Evolutionary conservation across 1,140 invertebrate species (phyloP), one percentile per base, ranked within the genome.

Genomic region (Ladona fulva): DNA sequence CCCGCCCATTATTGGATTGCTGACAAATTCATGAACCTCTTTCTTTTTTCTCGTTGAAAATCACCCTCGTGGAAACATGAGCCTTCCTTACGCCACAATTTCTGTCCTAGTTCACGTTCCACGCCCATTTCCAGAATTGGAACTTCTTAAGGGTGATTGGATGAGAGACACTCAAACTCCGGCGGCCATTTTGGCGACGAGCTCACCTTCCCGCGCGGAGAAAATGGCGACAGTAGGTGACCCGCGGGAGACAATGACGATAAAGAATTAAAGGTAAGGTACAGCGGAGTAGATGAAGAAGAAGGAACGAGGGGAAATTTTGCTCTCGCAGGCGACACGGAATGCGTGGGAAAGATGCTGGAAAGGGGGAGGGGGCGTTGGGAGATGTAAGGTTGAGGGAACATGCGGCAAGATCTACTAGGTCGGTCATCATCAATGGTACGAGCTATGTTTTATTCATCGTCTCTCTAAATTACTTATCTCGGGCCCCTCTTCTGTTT

Each of bases 231-330:
- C 52, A 22, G 52, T 19, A 66, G 52, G 52, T 66, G 52, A 66
- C 52, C 52, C 52, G 52, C 52, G 52, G 52, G 52, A 66, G 12
- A 66, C 52, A 66, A 66, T 66, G 52, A 66, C 52, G 52, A 66
- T 66, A 66, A 66, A 66, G 52, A 66, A 66, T 66, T 66, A 66
- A 66, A 66, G 52, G 16, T 66, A 66, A 66, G 52, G 52, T 52
- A 22, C 3, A 66, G 16, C 1, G 16, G n/a, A 66, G 52, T 5
- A 22, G 52, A 12, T 5, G n/a, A 22, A n/a, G n/a, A n/a, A n/a
- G n/a, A n/a, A n/a, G n/a, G n/a, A n/a, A n/a, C n/a, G n/a, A n/a
- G n/a, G n/a, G n/a, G n/a, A n/a, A n/a, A n/a, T n/a, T n/a, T n/a
- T n/a, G n/a, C n/a, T n/a, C n/a, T n/a, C n/a, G n/a, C n/a, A n/a